Base-by-base conservation (phyloP, 1,140 invertebrate genomes). In the Drosophila pseudoananassae region DNA sequence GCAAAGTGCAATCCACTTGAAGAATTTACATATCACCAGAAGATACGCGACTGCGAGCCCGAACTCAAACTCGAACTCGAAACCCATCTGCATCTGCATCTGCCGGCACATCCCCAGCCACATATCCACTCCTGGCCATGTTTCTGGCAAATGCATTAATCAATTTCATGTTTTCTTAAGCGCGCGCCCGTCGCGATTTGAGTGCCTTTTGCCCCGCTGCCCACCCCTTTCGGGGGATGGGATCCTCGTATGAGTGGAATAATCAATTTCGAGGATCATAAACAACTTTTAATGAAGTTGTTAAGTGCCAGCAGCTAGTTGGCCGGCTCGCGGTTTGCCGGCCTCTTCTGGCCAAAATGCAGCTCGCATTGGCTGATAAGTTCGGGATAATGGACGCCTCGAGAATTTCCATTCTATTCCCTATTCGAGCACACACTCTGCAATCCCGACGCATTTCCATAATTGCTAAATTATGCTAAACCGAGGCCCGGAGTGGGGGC, bases 271-370 rank as follows among this genome's bases (percentile, higher is more conserved):
- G 88, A 90, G 88, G 85, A 90, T 90, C 88, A 90, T 90, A 90
- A 90, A 90, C 88, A 90, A 90, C 88, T 90, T 90, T 90, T 90
- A 90, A 90, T 90, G 88, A 90, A 90, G 88, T 90, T 90, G 88
- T 90, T 90, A 90, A 90, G 87, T 90, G 81, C 72, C 87, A 87
- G 76, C 83, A 85, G 82, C 82, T 87, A 87, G 82, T 77, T 81
- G 61, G 63, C 72, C 81, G 29, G 50, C 38, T 63, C 63, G 15
- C 56, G 40, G 40, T 3, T 40, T 40, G 38, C 40, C 7, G 14
- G 40, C 40, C 40, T 43, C 15, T 59, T 52, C 45, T 33, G 56
- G 46, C 83, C 57, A 83, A 88, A 82, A 75, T 83, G 83, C 63
- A 76, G 78, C 64, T 63, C 69, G 38, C 51, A 51, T 60, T 36